Percentiles rank a stretch among this genome's conserved stretches.
phyloP scores from a whole-genome alignment of 2,797 vertebrate species.

The Clarias pachynema region DNA sequence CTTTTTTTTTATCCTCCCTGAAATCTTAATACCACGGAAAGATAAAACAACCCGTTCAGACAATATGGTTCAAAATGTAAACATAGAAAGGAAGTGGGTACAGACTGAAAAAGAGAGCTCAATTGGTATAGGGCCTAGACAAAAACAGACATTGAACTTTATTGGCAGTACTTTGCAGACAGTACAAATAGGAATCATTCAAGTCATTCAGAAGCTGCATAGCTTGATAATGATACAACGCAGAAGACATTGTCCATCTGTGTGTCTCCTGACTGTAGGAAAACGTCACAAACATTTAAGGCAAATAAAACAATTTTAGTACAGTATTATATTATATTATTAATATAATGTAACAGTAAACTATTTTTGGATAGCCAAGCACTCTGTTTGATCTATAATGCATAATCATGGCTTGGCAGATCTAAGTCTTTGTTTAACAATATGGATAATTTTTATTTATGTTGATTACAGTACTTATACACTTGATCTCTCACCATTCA shows the following conservation, averaged over 20 bases:
- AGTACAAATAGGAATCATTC: not conserved
- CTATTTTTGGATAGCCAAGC: not conserved
- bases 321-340: not conserved
- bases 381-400: not conserved
- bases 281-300: not conserved
- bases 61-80: not conserved
- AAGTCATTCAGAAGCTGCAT: not conserved
- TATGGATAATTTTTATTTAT: no score
- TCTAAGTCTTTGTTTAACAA: not conserved
- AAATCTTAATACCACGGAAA: not conserved
- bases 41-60: not conserved
- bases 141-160: not conserved
- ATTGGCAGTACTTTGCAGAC: not conserved
- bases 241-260: not conserved
- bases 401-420: not conserved
- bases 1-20: not conserved
- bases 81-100: not conserved
- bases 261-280: not conserved
- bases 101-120: not conserved
- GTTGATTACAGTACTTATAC: not conserved
- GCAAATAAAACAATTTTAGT: not conserved
- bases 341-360: not conserved
- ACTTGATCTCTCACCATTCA: not conserved
- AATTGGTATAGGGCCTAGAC: no score
- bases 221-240: not conserved